Evolutionary conservation across 35 echinoderm and acorn worm genomes (phyloP).

Genomic region (Apostichopus japonicus): DNA sequence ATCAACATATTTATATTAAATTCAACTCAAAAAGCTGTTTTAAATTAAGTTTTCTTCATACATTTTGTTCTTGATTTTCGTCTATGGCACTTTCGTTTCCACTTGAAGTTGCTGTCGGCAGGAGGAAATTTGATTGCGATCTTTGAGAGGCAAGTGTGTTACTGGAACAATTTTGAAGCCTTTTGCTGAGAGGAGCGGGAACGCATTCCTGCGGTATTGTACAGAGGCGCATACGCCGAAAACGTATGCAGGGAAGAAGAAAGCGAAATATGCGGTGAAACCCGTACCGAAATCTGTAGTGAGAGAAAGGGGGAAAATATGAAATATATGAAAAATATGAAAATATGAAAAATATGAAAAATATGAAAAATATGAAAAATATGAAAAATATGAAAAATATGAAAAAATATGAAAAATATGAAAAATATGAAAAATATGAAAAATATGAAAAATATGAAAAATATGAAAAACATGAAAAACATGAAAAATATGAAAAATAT

Average conservation of each 20-base stretch:
- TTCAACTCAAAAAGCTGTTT: too few relatives aligned
- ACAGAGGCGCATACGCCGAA: background rate
- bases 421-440: background rate
- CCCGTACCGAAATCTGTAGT: slow-evolving; percentile 78
- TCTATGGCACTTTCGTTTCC: slow-evolving; percentile 40
- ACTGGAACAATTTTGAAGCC: slow-evolving; percentile 59
- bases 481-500: too few relatives aligned
- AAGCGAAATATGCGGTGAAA: slow-evolving; percentile 86
- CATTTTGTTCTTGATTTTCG: slow-evolving; percentile 41
- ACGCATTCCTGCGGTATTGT: slow-evolving; percentile 46
- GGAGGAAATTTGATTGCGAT: slow-evolving; percentile 49
- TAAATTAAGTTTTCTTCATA: slow-evolving; percentile 7
- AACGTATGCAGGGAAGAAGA: slow-evolving; percentile 50
- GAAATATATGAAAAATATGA: background rate
- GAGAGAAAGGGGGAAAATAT: background rate
- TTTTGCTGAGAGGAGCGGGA: slow-evolving; percentile 62
- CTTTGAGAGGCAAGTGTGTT: slow-evolving; percentile 56
- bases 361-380: background rate
- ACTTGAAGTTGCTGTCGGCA: slow-evolving; percentile 32
- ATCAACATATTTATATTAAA: too few relatives aligned
- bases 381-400: background rate
- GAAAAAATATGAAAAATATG: background rate
- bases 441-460: background rate
- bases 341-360: background rate
- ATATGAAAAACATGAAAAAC: too few relatives aligned